Conservation (phyloP, 2,113 vertebrate species). For the Rhinolophus sinicus region DNA sequence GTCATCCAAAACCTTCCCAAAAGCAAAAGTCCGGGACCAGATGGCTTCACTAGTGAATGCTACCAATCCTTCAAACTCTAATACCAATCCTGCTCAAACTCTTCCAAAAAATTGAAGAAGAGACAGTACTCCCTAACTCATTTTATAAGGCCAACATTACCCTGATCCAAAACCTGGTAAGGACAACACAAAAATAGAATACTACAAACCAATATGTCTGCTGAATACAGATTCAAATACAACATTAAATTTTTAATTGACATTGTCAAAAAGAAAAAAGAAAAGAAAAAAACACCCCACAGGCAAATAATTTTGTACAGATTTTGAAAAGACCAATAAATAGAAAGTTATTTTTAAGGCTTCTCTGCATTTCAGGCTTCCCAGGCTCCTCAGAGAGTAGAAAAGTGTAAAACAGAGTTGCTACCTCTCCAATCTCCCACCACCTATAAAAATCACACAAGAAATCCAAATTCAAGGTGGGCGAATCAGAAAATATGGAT, state of each 20-base stretch:
- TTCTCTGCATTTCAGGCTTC: background rate
- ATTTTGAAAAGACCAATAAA: constrained; percentile 27
- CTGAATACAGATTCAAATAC: background rate
- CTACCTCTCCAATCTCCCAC: background rate
- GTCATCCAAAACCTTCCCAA: no score
- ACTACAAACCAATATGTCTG: no score
- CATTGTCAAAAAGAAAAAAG: background rate
- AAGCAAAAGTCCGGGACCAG: no score
- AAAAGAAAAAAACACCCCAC: background rate
- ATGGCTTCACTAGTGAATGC: no score
- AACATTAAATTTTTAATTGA: constrained; percentile 54
- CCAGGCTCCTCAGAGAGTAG: background rate
- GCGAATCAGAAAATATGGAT: background rate
- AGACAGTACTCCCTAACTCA: no score
- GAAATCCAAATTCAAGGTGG: background rate
- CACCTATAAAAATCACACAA: background rate
- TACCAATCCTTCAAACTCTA: no score
- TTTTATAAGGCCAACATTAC: no score
- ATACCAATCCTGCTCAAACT: no score
- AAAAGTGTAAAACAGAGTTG: background rate
- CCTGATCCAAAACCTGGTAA: no score
- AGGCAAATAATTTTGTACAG: constrained; percentile 35
- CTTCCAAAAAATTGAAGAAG: no score
- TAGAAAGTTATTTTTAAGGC: constrained; percentile 47
- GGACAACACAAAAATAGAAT: no score